A percentile compares a stretch with the other conserved stretches of the same genome.
Evolutionary conservation across 1,140 invertebrate species (phyloP).

Genomic region (Euglossa dilemma): DNA sequence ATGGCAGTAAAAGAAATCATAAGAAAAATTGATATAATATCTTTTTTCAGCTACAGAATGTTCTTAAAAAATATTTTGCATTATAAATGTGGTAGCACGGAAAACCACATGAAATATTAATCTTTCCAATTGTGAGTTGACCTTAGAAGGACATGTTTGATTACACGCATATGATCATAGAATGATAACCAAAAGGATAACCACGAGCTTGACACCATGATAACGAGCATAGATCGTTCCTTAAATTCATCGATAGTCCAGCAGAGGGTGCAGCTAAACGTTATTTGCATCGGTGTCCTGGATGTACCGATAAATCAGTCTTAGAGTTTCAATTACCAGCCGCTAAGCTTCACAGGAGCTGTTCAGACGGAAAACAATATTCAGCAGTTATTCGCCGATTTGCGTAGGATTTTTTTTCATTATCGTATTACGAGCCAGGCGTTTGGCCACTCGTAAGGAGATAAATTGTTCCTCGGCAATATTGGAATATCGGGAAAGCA

Average conservation of each 20-base stretch:
- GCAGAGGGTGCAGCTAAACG: background rate
- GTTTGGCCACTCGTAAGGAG: slow-evolving; percentile 63
- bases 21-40: no score
- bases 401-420: slow-evolving; percentile 67
- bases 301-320: slow-evolving; percentile 28
- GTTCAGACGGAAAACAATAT: slow-evolving; percentile 53
- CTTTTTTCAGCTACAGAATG: no score
- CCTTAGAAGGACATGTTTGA: no score
- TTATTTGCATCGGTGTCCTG: slow-evolving; percentile 13
- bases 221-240: background rate
- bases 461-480: slow-evolving; percentile 74
- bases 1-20: no score
- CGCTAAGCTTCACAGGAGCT: slow-evolving; percentile 17
- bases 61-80: no score
- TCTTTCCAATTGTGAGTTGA: no score
- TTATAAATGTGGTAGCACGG: no score
- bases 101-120: no score
- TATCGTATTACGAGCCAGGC: slow-evolving; percentile 61
- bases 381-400: slow-evolving; percentile 48
- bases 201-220: background rate
- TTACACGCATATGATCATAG: no score
- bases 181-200: background rate
- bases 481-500: slow-evolving; percentile 78
- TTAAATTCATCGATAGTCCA: background rate
- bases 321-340: slow-evolving; percentile 46